phyloP scores from a whole-genome alignment of 2,113 vertebrate species.

The Caloenas nicobarica region DNA sequence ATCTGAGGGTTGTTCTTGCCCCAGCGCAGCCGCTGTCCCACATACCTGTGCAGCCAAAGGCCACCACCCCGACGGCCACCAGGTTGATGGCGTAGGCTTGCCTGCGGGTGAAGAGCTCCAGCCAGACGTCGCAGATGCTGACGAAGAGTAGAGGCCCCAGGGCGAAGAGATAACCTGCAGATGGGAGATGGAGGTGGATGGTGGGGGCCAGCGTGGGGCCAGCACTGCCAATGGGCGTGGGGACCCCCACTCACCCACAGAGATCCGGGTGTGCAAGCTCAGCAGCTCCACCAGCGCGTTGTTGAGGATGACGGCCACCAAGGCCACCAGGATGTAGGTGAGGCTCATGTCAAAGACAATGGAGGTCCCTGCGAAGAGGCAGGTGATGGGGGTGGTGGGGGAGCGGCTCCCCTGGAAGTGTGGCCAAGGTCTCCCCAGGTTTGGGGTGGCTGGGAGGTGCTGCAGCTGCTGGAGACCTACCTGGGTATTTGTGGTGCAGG shows the following conservation, averaged over 20 bases:
- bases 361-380: conserved; percentile 82
- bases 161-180: conserved; percentile 90
- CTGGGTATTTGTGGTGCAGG: conserved; percentile 94
- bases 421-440: neutral
- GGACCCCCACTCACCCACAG: conserved; percentile 80
- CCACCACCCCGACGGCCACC: conserved; percentile 90
- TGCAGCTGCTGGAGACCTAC: conserved; percentile 63
- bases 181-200: neutral
- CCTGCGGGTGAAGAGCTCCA: conserved; percentile 87
- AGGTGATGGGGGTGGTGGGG: neutral
- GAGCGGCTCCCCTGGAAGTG: neutral
- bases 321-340: conserved; percentile 94
- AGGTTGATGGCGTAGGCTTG: conserved; percentile 93
- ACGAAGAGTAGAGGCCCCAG: conserved; percentile 92
- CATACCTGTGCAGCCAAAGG: conserved; percentile 98
- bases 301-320: conserved; percentile 93
- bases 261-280: conserved; percentile 92
- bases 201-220: fast-evolving
- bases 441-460: neutral
- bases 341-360: conserved; percentile 98
- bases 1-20: neutral
- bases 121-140: conserved; percentile 92
- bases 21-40: neutral
- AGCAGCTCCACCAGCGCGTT: conserved; percentile 93
- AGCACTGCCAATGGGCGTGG: neutral